Conservation (phyloP, 2,797 vertebrate species). For the Myripristis murdjan region DNA sequence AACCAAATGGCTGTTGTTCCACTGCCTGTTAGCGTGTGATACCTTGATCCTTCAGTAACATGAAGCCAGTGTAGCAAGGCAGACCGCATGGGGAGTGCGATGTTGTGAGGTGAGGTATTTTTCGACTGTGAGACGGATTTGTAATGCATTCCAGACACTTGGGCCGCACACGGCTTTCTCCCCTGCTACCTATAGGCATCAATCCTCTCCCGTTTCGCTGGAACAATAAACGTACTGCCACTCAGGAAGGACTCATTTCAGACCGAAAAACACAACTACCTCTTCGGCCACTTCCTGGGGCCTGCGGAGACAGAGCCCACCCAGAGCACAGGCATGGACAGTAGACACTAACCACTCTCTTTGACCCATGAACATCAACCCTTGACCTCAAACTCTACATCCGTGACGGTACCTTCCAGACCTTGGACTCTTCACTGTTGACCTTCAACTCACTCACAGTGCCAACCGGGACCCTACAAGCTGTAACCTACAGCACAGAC, state of each 20-base stretch:
- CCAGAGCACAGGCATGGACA: conserved; percentile 27
- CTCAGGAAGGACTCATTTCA: conserved; percentile 76
- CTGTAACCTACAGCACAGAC: neutral
- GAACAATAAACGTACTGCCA: conserved; percentile 84
- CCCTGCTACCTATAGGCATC: conserved; percentile 85
- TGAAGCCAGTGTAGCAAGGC: conserved; percentile 70
- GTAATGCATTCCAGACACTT: conserved; percentile 86
- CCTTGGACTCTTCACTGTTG: conserved; percentile 23
- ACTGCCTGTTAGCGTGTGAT: conserved; percentile 76
- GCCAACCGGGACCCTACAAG: conserved; percentile 17
- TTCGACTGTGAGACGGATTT: conserved; percentile 76
- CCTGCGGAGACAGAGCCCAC: conserved; percentile 39
- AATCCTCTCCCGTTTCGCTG: conserved; percentile 84
- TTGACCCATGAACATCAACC: conserved; percentile 55
- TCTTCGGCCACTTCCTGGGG: conserved; percentile 63
- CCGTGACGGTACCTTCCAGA: conserved; percentile 25
- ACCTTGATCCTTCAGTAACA: conserved; percentile 80
- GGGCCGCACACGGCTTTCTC: conserved; percentile 72
- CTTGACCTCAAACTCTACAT: conserved; percentile 45
- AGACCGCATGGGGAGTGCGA: conserved; percentile 81
- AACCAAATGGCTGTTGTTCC: conserved; percentile 47
- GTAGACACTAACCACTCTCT: conserved; percentile 46
- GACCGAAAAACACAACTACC: conserved; percentile 71
- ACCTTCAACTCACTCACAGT: conserved; percentile 55
- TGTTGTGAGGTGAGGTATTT: conserved; percentile 84